phyloP scores from a whole-genome alignment of 2,113 vertebrate genomes.

The Elachura formosa region DNA sequence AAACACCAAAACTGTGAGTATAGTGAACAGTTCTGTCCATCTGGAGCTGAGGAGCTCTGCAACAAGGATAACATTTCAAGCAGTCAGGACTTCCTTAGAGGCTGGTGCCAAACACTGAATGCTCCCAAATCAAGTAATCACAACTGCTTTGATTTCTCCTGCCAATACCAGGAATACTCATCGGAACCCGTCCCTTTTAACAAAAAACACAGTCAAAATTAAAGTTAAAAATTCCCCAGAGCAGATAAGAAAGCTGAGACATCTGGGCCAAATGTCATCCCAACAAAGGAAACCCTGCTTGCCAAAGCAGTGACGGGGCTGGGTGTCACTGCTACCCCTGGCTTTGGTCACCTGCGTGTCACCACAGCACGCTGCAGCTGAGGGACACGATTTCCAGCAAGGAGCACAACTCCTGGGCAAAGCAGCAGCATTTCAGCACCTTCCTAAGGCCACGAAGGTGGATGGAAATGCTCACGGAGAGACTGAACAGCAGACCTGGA shows the following conservation, averaged over 20 bases:
- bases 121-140: neutral
- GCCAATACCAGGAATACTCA: neutral
- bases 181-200: neutral
- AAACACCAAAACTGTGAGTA: neutral
- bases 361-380: neutral
- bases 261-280: neutral
- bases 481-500: neutral
- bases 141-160: neutral
- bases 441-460: neutral
- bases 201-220: neutral
- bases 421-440: neutral
- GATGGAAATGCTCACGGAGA: neutral
- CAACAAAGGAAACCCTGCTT: neutral
- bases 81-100: neutral
- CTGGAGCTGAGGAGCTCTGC: neutral
- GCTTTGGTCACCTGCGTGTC: neutral
- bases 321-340: neutral
- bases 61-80: neutral
- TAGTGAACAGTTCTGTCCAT: neutral
- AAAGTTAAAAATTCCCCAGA: neutral
- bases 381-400: neutral
- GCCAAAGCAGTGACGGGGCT: neutral
- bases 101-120: neutral
- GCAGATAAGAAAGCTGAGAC: neutral
- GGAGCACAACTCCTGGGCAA: neutral